Evolutionary conservation across 2,113 vertebrate species (phyloP), one percentile per base, ranked within the genome.

Genomic region (Mus pahari): DNA sequence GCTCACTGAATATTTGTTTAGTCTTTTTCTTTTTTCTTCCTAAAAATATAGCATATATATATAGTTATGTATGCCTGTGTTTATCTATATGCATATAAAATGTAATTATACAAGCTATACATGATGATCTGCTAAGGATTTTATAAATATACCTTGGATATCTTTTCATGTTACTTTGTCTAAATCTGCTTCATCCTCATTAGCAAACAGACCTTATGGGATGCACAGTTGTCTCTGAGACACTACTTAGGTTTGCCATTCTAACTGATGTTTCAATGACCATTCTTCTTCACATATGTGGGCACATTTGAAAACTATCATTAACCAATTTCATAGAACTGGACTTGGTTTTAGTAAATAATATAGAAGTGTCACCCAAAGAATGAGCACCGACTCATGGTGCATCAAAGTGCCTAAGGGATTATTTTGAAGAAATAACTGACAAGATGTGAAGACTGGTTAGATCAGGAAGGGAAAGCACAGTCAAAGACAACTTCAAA

Each of bases 401-500:
- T n/a, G 0, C 71, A 81, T 71, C 36, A 95, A 87, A 92, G 70
- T 83, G 45, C 53, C 45, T 84, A 28, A 75, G 62, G 19, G 79
- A n/a, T 31, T 97, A 96, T 94, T 92, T 89, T 82, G 68, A 95
- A 95, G 45, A 94, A 95, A 96, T 81, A 93, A 87, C 36, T 84
- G 79, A 77, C 64, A 94, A 66, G 42, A 94, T 94, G 7, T 90
- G 19, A 88, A 24, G 31, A 93, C 31, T 89, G 31, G 70, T 84
- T 95, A 24, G 50, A 96, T 92, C 86, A 92, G 70, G 64, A 95
- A 45, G n/a, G 45, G 58, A 96, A 96, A 53, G 53, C 39, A 87
- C 66, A 89, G 74, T 90, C 74, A 97, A 97, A 88, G 88, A 92
- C 74, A 95, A 97, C 95, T 93, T 97, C 66, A 95, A 95, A 96